Percentiles rank a stretch among this genome's conserved stretches.
Conservation (phyloP, 2,888 invertebrate genomes). For the Chalcosyrphus nemorum region DNA sequence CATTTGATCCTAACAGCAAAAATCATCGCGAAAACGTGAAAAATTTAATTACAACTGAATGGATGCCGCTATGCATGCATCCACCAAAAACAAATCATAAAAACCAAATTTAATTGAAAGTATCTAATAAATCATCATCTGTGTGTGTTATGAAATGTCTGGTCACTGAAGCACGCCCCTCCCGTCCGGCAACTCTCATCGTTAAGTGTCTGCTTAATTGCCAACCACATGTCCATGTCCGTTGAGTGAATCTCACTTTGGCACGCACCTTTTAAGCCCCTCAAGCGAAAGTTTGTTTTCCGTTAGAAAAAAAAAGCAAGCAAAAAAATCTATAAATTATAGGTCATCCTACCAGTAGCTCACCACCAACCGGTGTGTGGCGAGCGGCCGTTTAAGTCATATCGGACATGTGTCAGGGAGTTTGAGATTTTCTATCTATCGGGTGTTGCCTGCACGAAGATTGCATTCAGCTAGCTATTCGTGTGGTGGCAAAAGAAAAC, state of each 20-base stretch:
- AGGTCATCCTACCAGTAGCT: constrained; percentile 59
- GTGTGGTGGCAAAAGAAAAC: constrained; percentile 34
- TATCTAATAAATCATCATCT: not conserved
- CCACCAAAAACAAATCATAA: not conserved
- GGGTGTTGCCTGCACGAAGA: constrained; percentile 21
- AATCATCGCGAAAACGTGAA: not conserved
- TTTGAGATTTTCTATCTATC: constrained; percentile 27
- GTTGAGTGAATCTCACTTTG: constrained; percentile 35
- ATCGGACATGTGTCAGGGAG: constrained; percentile 44
- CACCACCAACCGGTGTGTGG: not conserved
- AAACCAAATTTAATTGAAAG: not conserved
- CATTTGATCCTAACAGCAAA: not conserved
- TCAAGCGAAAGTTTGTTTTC: constrained; percentile 63
- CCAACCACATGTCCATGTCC: constrained; percentile 27
- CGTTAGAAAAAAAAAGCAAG: no score
- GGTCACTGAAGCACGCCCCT: not conserved
- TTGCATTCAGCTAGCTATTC: constrained; percentile 20
- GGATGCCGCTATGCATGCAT: no score
- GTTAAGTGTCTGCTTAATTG: constrained; percentile 12
- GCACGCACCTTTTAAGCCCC: constrained; percentile 31
- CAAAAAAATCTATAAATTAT: constrained; percentile 17
- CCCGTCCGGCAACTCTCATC: constrained; percentile 38
- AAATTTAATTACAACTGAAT: not conserved
- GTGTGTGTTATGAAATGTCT: not conserved
- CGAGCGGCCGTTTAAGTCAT: constrained; percentile 14